Conservation (phyloP, 2,888 invertebrate genomes). For the Apamea monoglypha region DNA sequence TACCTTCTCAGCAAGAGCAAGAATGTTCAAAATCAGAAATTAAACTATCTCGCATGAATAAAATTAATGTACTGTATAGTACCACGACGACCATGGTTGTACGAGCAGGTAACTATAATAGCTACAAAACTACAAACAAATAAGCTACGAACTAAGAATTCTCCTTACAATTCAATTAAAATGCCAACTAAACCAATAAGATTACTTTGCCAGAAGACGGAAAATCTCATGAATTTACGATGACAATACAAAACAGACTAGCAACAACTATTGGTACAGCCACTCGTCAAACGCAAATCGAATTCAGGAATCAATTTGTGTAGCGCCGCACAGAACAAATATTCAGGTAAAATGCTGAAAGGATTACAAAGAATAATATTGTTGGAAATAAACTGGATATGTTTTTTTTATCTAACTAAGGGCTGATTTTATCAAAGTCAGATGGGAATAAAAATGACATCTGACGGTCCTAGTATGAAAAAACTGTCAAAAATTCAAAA, state of each 20-base stretch:
- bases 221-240: constrained; percentile 50
- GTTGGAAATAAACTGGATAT: background rate
- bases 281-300: constrained; percentile 77
- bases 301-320: constrained; percentile 83
- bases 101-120: background rate
- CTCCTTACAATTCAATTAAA: constrained; percentile 38
- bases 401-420: background rate
- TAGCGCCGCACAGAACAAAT: constrained; percentile 79
- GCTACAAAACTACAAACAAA: background rate
- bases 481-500: too few relatives aligned
- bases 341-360: constrained; percentile 80
- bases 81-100: too few relatives aligned
- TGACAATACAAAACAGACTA: constrained; percentile 35
- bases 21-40: background rate
- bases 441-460: too few relatives aligned
- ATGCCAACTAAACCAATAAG: constrained; percentile 20
- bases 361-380: constrained; percentile 72
- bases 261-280: constrained; percentile 54
- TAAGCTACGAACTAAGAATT: background rate
- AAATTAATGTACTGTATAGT: background rate
- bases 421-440: too few relatives aligned
- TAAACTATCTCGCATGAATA: background rate
- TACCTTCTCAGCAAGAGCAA: background rate
- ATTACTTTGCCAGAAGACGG: constrained; percentile 40
- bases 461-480: too few relatives aligned